Evolutionary conservation across 2,113 vertebrate species (phyloP), one percentile per base, ranked within the genome.

Genomic region (Dicrurus megarhynchus): DNA sequence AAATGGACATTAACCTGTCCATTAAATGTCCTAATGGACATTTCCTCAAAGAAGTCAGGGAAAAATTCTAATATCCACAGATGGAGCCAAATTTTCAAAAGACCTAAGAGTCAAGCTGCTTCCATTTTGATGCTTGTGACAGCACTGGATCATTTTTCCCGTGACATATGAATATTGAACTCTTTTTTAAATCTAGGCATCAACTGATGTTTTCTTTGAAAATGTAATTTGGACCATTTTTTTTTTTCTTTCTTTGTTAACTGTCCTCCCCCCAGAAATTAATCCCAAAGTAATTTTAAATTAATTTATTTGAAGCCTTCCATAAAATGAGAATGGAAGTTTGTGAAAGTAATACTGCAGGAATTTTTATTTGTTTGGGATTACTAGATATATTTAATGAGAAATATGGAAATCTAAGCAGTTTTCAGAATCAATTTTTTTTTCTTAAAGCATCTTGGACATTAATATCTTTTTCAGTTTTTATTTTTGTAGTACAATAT

Each of bases 211-310:
- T 70, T 85, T 83, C 22, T 61, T 88, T 85, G 44, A 74, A 91
- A 90, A 82, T 32, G 6, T 20, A 11, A 22, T 57, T 88, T 75
- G 27, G 22, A 59, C 9, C 2, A 28, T 14, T 63, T 82, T 32
- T n/a, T n/a, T 13, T 13, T 3, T 41, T 74, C 16, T 39, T 76
- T 67, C 37, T 78, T 74, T 39, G 6, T 70, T 83, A 65, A 74
- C 30, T 77, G 14, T 1, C 8, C 19, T 32, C 8, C 11, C 8
- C 16, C 13, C 0, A 3, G 10, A 57, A 10, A 24, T 27, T 63
- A 50, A 69, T 73, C 35, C 24, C 7, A 39, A 53, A 3, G 4
- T 44, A 26, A 68, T 81, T 87, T 77, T 18, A 73, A 76, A 76
- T 67, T 22, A 11, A 33, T 77, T n/a, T 60, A 46, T 65, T 90